Percentiles rank a stretch among this genome's conserved stretches.
Conservation (phyloP, 2,888 invertebrate species). For the Sinhomidia bicolor region DNA sequence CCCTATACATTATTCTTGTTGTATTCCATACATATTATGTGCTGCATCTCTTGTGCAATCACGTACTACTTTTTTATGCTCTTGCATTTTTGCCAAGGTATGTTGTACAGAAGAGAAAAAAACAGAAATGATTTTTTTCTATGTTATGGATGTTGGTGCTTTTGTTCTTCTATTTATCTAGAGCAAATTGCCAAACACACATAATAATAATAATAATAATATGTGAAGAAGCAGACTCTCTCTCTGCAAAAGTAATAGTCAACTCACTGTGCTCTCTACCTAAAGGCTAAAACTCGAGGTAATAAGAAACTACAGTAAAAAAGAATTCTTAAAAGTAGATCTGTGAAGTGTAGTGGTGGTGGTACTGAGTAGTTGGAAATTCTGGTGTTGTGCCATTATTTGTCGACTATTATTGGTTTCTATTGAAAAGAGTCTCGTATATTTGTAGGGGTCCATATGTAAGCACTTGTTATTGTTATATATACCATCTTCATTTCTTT, state of each 20-base stretch:
- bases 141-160: too few species aligned
- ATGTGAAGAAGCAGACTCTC: not conserved
- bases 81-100: not conserved
- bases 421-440: too few species aligned
- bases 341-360: too few species aligned
- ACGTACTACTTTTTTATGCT: not conserved
- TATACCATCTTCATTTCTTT: too few species aligned
- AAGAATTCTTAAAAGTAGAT: not conserved
- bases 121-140: not conserved
- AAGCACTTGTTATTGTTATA: too few species aligned
- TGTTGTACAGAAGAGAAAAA: not conserved
- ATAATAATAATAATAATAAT: not conserved
- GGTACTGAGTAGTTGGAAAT: too few species aligned
- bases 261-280: not conserved
- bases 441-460: too few species aligned
- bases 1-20: not conserved
- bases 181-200: constrained; percentile 21
- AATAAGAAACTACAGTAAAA: too few species aligned
- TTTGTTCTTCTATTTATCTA: constrained; percentile 18
- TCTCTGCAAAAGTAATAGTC: not conserved
- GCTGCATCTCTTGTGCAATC: constrained; percentile 5
- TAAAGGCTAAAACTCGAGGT: not conserved
- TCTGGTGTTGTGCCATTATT: too few species aligned
- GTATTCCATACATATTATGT: not conserved
- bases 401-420: too few species aligned